Conservation (phyloP, 1,140 invertebrate genomes). For the Drosophila subobscura region DNA sequence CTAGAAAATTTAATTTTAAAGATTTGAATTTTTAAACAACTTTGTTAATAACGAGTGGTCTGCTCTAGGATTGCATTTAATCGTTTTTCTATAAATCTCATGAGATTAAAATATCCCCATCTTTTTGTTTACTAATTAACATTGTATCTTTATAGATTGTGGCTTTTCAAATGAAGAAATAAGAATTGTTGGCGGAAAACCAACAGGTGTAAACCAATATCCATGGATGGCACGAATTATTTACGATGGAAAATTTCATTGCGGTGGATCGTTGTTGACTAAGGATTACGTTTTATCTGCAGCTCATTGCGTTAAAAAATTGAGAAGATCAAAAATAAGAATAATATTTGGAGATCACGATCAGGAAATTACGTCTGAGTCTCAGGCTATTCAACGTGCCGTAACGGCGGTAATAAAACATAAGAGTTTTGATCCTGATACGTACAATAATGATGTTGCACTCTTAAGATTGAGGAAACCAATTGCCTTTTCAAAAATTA, state of each 20-base stretch:
- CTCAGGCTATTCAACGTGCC: slow-evolving; percentile 90
- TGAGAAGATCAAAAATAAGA: slow-evolving; percentile 90
- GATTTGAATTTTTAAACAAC: too few species aligned
- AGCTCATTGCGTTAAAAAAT: slow-evolving; percentile 88
- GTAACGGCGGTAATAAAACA: slow-evolving; percentile 91
- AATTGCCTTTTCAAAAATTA: slow-evolving; percentile 90
- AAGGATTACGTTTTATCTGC: slow-evolving; percentile 89
- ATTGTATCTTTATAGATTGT: slow-evolving; percentile 86
- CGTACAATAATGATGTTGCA: slow-evolving; percentile 94
- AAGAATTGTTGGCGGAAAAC: slow-evolving; percentile 88
- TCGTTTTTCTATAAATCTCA: not conserved
- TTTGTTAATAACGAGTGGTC: too few species aligned
- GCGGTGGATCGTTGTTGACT: slow-evolving; percentile 93
- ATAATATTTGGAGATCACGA: slow-evolving; percentile 92
- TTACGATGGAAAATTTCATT: slow-evolving; percentile 94
- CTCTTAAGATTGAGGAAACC: slow-evolving; percentile 90
- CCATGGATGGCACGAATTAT: slow-evolving; percentile 92
- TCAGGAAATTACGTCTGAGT: slow-evolving; percentile 90
- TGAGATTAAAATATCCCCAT: too few species aligned
- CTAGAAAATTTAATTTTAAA: too few species aligned
- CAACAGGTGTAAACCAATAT: slow-evolving; percentile 91
- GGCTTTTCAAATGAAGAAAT: slow-evolving; percentile 89
- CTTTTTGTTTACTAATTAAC: too few species aligned
- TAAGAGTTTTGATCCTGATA: slow-evolving; percentile 91
- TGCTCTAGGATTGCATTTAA: not conserved